A percentile compares a stretch with the other conserved stretches of the same genome.
Evolutionary conservation across 2,888 invertebrate genomes (phyloP).

Genomic region (Oithona nana): DNA sequence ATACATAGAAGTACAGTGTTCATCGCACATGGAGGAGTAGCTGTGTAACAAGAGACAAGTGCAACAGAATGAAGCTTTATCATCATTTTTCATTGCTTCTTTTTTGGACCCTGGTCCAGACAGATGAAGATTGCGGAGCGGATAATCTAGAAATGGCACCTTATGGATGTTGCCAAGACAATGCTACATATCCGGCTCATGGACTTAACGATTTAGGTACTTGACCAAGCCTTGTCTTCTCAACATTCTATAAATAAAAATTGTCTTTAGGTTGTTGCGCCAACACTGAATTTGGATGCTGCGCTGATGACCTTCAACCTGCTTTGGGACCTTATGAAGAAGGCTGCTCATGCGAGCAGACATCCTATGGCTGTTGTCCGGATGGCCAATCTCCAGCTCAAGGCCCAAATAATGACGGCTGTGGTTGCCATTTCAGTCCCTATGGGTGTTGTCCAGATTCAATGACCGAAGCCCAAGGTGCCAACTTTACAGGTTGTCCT

Average conservation of each 20-base stretch:
- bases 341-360: slow-evolving; percentile 53
- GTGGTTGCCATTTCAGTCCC: slow-evolving; percentile 52
- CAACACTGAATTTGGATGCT: slow-evolving; percentile 35
- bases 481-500: slow-evolving; percentile 24
- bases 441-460: slow-evolving; percentile 22
- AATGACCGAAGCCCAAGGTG: slow-evolving; percentile 20
- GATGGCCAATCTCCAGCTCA: slow-evolving; percentile 56
- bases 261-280: slow-evolving; percentile 20
- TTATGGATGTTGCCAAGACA: not conserved
- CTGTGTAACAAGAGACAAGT: too few relatives aligned
- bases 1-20: too few relatives aligned
- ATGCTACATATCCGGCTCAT: not conserved
- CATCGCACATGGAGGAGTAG: too few relatives aligned
- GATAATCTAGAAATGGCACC: too few relatives aligned
- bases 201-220: not conserved
- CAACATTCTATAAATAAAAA: too few relatives aligned
- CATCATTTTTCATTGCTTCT: too few relatives aligned
- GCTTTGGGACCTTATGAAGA: slow-evolving; percentile 50
- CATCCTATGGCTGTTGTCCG: slow-evolving; percentile 66
- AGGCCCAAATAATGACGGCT: slow-evolving; percentile 52
- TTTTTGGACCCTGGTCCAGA: too few relatives aligned
- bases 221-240: too few relatives aligned
- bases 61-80: too few relatives aligned
- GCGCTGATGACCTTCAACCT: slow-evolving; percentile 56
- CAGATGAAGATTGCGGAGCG: not conserved